Evolutionary conservation across 2,113 vertebrate species (phyloP).

Genomic region (Otolemur garnettii): DNA sequence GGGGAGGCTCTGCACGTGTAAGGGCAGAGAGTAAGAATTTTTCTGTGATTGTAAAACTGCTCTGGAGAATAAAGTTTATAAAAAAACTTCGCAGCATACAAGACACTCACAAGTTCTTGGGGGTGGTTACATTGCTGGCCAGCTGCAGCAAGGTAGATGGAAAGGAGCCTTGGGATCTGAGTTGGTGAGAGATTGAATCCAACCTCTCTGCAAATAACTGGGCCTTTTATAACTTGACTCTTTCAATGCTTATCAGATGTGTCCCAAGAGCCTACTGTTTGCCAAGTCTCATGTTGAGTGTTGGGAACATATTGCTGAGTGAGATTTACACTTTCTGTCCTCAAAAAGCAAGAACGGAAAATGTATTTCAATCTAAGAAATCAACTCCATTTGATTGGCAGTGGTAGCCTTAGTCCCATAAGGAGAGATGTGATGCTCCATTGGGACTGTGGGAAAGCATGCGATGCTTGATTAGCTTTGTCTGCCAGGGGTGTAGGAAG

Average conservation of each 20-base stretch:
- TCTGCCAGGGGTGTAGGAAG: neutral
- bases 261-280: neutral
- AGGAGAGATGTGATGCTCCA: neutral
- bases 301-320: neutral
- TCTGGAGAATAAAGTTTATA: neutral
- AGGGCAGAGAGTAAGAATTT: neutral
- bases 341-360: neutral
- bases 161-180: neutral
- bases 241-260: neutral
- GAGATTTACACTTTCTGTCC: neutral
- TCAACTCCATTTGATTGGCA: neutral
- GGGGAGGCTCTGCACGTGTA: neutral
- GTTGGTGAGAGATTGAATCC: neutral
- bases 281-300: neutral
- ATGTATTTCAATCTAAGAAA: neutral
- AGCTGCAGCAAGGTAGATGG: neutral
- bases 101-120: neutral
- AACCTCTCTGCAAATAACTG: neutral
- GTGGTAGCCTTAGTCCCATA: neutral
- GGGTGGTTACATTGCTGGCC: neutral
- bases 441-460: neutral
- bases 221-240: neutral
- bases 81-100: neutral
- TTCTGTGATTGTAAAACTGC: neutral
- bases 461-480: conserved; percentile 21